These are phyloP conservation scores for Calameuta idolon DNA, from an alignment of 2,888 invertebrate species.

Conservation along the genomic window DNA sequence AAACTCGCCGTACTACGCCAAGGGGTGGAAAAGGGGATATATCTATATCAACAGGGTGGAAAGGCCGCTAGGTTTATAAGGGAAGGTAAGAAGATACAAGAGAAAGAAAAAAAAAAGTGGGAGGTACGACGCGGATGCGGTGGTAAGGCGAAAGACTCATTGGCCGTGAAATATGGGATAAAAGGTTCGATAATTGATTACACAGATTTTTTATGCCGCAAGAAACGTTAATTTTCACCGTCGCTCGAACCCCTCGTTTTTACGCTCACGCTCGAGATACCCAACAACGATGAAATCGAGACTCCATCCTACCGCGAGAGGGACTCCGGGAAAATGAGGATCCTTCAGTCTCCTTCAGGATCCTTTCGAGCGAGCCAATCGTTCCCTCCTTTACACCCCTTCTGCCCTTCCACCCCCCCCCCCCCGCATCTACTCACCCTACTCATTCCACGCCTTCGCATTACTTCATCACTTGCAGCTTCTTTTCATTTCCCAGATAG, in stretches of 20 bases:
- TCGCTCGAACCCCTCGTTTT: conserved; percentile 34
- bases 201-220: conserved; percentile 65
- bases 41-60: not conserved
- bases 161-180: conserved; percentile 64
- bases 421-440: not conserved
- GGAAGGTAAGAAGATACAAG: not conserved
- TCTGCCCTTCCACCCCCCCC: too few relatives aligned
- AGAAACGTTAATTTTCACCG: conserved; percentile 63
- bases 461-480: not conserved
- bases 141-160: conserved; percentile 48
- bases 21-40: not conserved
- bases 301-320: not conserved
- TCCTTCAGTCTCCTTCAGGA: not conserved
- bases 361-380: not conserved
- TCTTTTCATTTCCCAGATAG: not conserved
- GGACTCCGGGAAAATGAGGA: not conserved
- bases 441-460: not conserved
- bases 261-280: conserved; percentile 9
- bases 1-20: not conserved
- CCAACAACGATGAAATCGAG: not conserved
- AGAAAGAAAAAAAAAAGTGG: conserved; percentile 33
- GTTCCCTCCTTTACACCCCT: not conserved
- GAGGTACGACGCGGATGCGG: conserved; percentile 34
- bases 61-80: not conserved
- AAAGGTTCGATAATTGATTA: conserved; percentile 65